Base-by-base conservation (phyloP, 2,797 vertebrate genomes). In the Hipposideros larvatus region DNA sequence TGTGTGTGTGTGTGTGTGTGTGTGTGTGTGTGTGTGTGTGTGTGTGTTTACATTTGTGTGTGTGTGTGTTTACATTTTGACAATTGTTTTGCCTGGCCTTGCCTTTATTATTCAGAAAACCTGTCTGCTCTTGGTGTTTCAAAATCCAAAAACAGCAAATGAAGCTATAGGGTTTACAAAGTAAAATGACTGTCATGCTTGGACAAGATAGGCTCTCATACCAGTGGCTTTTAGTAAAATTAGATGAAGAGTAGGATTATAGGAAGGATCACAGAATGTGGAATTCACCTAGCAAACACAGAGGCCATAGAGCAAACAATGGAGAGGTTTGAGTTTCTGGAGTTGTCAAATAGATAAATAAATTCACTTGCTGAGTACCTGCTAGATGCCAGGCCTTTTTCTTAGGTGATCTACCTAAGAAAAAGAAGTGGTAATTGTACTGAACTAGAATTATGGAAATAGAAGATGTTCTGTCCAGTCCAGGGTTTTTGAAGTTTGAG, bases 151-250 rank as follows among this genome's bases (percentile, higher is more conserved):
- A 65, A 75, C 5, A 22, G 57, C n/a, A 80, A 80, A 71, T 31
- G 63, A 87, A 90, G 66, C 61, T 63, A 43, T 13, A 15, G 63
- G 41, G 70, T 75, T 94, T 95, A 59, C n/a, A 87, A 87, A 88
- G 66, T 21, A 10, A 66, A 87, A 90, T 46, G 51, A 82, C 41
- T 4, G 63, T 31, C 31, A 34, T 37, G 7, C 18, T 68, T 95
- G 26, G 15, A n/a, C 48, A 74, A 93, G 4, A 41, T 5, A 34
- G 63, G 19, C 37, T 86, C 13, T 74, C 24, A 18, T 34, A 21
- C 48, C 37, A 14, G 21, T 24, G 71, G 37, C 89, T 91, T 95
- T 94, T 82, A 71, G 51, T 70, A 71, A 87, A 91, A 66, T 63
- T 53, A 75, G 37, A 68, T 59, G n/a, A 48, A 88, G 68, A 46